A percentile compares a stretch with the other conserved stretches of the same genome.
Conservation (phyloP, 1,140 invertebrate species). For the Trichomalopsis sarcophagae region DNA sequence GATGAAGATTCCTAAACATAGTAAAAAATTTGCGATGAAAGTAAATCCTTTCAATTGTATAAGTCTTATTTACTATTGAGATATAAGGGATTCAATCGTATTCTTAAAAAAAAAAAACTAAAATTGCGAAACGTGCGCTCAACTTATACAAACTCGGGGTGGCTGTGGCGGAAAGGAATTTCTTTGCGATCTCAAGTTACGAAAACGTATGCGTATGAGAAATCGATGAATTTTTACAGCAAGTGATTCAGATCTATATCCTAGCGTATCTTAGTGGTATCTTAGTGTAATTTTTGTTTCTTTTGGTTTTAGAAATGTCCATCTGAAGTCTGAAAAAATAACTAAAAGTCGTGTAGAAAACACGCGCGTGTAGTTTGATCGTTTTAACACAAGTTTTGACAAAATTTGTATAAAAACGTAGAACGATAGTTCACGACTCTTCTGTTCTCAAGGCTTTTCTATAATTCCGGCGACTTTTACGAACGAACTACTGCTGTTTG, state of each 20-base stretch:
- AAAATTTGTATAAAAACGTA: neutral
- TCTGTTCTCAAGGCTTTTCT: neutral
- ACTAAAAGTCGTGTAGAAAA: neutral
- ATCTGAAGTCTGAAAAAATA: neutral
- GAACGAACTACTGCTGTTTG: neutral
- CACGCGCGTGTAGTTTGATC: neutral
- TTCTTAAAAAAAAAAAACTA: neutral
- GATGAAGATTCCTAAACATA: neutral
- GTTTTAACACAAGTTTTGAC: neutral
- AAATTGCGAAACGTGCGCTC: slow-evolving; percentile 7
- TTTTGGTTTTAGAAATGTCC: neutral
- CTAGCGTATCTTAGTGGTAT: neutral
- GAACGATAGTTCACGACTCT: neutral
- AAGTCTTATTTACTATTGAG: neutral
- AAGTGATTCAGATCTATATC: neutral
- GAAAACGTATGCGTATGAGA: neutral
- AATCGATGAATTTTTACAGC: neutral
- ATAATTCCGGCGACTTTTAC: neutral
- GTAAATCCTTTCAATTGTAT: neutral
- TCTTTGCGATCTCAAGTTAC: neutral
- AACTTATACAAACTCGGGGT: neutral
- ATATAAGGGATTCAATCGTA: neutral
- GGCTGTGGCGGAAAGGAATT: neutral
- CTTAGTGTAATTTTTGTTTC: neutral
- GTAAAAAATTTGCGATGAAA: neutral